Percentiles rank a stretch among this genome's conserved stretches.
Evolutionary conservation across 2,888 invertebrate species (phyloP).

Genomic region (Campoplex nolae): DNA sequence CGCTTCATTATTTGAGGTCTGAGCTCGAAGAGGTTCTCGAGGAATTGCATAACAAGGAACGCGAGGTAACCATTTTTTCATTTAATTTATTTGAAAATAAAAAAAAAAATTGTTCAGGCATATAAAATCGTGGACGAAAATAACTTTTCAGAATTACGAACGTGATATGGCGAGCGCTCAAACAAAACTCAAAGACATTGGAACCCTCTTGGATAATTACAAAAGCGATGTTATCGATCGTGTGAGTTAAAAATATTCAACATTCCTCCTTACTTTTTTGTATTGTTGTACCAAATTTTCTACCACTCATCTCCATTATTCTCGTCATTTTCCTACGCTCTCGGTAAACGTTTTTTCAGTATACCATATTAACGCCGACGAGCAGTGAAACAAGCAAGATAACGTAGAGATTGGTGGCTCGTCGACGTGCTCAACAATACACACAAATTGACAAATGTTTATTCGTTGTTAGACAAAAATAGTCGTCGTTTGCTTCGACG

Average conservation of each 20-base stretch:
- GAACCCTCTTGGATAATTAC: conserved; percentile 71
- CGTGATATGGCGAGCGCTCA: conserved; percentile 70
- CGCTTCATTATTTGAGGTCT: conserved; percentile 73
- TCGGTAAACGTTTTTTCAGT: conserved; percentile 74
- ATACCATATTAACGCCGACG: conserved; percentile 67
- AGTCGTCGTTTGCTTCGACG: conserved; percentile 46
- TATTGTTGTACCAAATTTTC: conserved; percentile 9
- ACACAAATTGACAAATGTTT: conserved; percentile 65
- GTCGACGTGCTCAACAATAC: conserved; percentile 66
- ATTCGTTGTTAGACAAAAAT: conserved; percentile 48
- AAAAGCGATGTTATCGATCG: conserved; percentile 69
- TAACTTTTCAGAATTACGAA: conserved; percentile 67
- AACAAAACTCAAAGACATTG: conserved; percentile 72
- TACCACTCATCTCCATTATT: conserved; percentile 11
- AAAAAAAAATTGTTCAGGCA: not conserved
- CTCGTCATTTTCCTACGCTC: conserved; percentile 44
- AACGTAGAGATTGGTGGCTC: conserved; percentile 65
- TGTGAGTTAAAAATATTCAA: conserved; percentile 44
- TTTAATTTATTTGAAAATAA: not conserved
- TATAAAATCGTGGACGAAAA: not conserved
- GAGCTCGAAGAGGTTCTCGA: conserved; percentile 75
- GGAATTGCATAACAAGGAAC: conserved; percentile 72
- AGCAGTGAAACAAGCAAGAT: conserved; percentile 70
- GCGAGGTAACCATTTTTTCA: conserved; percentile 64
- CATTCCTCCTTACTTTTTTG: not conserved